Percentiles rank a stretch among this genome's conserved stretches.
Conservation (phyloP, 37 sponge, comb jelly and placozoan genomes). For the Ianthella basta region DNA sequence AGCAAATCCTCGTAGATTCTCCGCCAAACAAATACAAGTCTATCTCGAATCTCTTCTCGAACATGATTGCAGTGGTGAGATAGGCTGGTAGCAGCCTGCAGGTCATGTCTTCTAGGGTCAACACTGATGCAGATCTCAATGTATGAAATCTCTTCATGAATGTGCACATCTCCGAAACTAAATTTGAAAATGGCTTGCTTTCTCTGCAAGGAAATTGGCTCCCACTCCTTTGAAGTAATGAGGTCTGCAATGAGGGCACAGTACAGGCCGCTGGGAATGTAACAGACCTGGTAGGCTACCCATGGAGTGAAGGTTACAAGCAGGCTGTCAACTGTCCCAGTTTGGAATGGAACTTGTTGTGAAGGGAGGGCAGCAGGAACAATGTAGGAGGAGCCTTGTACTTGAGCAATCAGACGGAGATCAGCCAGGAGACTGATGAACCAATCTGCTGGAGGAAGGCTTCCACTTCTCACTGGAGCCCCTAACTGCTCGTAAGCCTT, state of each 20-base stretch:
- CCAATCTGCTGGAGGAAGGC: not conserved
- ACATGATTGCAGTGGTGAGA: not conserved
- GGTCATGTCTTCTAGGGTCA: not conserved
- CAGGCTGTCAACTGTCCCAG: not conserved
- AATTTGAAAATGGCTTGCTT: not conserved
- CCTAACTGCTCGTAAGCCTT: not conserved
- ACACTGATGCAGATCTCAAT: not conserved
- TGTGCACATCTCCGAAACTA: not conserved
- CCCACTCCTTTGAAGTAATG: not conserved
- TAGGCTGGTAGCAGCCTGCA: not conserved
- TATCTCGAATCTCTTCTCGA: not conserved
- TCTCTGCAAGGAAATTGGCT: not conserved
- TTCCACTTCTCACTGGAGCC: too few relatives aligned
- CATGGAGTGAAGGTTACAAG: not conserved
- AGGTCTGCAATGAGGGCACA: constrained; percentile 22
- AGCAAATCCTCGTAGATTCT: too few relatives aligned
- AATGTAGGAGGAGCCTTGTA: not conserved
- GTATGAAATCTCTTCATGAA: not conserved
- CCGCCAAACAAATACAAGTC: not conserved
- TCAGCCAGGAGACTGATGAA: not conserved
- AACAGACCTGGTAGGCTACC: not conserved
- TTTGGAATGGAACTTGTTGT: not conserved
- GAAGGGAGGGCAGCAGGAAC: constrained; percentile 13
- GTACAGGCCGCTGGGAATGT: constrained; percentile 28
- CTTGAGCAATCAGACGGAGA: not conserved